These are phyloP conservation scores for Phrynosoma blainvillii DNA, from an alignment of 2,113 vertebrate genomes.

Conservation along the genomic window DNA sequence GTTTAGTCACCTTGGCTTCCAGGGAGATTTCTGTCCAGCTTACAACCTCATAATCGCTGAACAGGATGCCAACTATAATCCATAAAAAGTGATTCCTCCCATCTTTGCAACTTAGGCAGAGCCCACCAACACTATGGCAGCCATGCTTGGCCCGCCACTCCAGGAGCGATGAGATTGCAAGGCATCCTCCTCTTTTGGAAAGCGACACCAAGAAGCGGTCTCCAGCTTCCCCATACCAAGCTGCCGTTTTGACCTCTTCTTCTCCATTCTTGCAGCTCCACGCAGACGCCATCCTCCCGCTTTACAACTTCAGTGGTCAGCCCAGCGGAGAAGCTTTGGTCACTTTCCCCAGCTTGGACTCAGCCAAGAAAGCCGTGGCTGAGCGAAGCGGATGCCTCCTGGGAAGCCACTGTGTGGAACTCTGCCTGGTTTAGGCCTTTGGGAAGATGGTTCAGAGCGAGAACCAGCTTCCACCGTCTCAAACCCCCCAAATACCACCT, in stretches of 20 bases:
- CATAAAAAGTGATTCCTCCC: too few species aligned
- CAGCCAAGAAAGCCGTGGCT: slow-evolving; percentile 82
- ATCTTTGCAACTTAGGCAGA: too few species aligned
- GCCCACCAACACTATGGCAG: too few species aligned
- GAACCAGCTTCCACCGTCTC: slow-evolving; percentile 24
- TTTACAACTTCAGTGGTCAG: slow-evolving; percentile 90
- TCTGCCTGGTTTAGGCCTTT: slow-evolving; percentile 76
- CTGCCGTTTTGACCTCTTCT: neutral
- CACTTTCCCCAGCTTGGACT: slow-evolving; percentile 87
- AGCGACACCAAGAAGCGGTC: neutral
- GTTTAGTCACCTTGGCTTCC: too few species aligned
- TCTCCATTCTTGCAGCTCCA: slow-evolving; percentile 79
- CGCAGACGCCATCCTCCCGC: slow-evolving; percentile 84
- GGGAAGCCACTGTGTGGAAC: slow-evolving; percentile 79
- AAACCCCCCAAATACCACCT: slow-evolving; percentile 32
- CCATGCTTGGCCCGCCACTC: neutral
- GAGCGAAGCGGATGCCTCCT: slow-evolving; percentile 82
- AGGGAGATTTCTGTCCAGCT: too few species aligned
- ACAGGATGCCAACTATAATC: too few species aligned
- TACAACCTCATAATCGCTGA: too few species aligned
- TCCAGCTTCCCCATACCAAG: neutral
- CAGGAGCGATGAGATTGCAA: neutral
- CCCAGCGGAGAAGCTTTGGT: slow-evolving; percentile 90
- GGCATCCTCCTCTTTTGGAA: too few species aligned
- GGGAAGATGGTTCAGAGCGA: slow-evolving; percentile 10